phyloP scores from a whole-genome alignment of 2,888 invertebrate genomes.

The Sarcophaga carnaria region DNA sequence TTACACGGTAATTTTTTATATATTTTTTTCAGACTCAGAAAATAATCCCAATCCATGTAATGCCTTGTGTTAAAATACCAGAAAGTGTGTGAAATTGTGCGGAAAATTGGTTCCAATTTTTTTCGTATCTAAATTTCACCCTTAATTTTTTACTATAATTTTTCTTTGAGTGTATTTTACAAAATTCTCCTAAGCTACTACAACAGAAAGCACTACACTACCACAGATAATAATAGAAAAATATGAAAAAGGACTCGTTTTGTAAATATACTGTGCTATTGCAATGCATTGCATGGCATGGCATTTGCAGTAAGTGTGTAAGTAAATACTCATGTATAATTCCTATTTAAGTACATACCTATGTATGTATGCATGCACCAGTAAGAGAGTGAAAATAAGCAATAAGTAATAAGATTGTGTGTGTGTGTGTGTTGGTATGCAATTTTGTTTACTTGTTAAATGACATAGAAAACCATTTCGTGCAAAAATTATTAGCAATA shows the following conservation, averaged over 20 bases:
- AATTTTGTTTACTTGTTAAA: slow-evolving; percentile 62
- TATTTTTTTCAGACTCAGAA: too few relatives aligned
- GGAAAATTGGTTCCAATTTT: too few relatives aligned
- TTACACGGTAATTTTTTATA: too few relatives aligned
- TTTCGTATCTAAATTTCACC: not conserved
- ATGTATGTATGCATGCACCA: not conserved
- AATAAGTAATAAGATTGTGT: not conserved
- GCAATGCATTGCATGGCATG: not conserved
- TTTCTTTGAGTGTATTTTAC: slow-evolving; percentile 37
- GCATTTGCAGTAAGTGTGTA: slow-evolving; percentile 12
- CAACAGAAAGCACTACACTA: slow-evolving; percentile 24
- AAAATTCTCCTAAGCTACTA: slow-evolving; percentile 8
- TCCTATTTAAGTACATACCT: not conserved
- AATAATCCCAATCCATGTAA: too few relatives aligned
- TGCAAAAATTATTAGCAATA: slow-evolving; percentile 70
- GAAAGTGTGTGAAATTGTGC: too few relatives aligned
- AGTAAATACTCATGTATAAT: not conserved
- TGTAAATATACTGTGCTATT: slow-evolving; percentile 26
- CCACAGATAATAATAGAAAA: slow-evolving; percentile 47
- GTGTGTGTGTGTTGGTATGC: slow-evolving; percentile 3
- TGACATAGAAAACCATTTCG: slow-evolving; percentile 70
- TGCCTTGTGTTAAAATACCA: too few relatives aligned
- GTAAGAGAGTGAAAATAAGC: not conserved
- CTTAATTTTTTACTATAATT: not conserved
- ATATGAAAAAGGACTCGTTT: slow-evolving; percentile 13